Base-by-base conservation (phyloP, 2,888 invertebrate species). In the Fragum fragum region DNA sequence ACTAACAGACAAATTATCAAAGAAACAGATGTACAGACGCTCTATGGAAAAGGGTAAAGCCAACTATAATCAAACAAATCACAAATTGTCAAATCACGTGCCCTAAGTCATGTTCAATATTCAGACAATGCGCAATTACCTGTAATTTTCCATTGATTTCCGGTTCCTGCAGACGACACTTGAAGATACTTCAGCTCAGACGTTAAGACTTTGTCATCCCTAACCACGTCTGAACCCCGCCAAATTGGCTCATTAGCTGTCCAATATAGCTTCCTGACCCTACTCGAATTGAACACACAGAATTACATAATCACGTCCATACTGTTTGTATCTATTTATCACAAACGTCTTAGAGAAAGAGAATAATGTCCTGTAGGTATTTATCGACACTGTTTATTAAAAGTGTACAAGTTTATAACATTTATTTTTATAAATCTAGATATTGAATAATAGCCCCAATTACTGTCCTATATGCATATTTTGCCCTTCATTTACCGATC, bases 381-480 rank as follows among this genome's bases (percentile, higher is more conserved):
- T 6, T 36, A 6, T 6, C 32, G 9, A 36, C 3, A 36, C 32
- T 9, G 9, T 36, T 36, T 36, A 9, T 36, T 9, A 6, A 36
- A 36, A 36, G n/a, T n/a, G n/a, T n/a, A n/a, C n/a, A n/a, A n/a
- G n/a, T n/a, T n/a, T n/a, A n/a, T 36, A 6, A 36, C 32, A 9
- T 36, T 36, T 36, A 36, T 6, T 36, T 36, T 18, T 16, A n/a
- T 47, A n/a, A 47, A 47, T 9, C 14, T 47, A 14, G 2, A 47
- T 47, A 47, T 47, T 47, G 47, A 47, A 18, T 18, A 47, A 47
- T 14, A 47, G 47, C 47, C 5, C 47, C 47, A 14, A 61, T 32
- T 61, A 32, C 14, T 7, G 61, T 61, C 32, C 29, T 18, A 66
- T 66, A 66, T 66, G 66, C 66, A 66, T 66, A 66, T 66, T 42